Conservation (phyloP, 2,888 invertebrate genomes). For the Liposcelis brunnea region DNA sequence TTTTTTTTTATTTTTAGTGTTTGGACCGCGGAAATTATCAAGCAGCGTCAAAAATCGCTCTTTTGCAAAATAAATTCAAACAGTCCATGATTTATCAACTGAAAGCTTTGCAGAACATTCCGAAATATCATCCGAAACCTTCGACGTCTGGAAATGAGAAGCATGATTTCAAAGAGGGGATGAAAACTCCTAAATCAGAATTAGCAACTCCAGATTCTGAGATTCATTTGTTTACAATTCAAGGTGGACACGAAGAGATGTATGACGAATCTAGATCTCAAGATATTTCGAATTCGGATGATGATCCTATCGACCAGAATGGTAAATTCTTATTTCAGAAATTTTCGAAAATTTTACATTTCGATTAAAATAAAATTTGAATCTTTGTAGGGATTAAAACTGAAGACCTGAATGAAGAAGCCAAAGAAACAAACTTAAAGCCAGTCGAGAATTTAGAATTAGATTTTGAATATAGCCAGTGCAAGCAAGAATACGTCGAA, state of each 20-base stretch:
- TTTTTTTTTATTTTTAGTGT: conserved; percentile 22
- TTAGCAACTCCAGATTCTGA: conserved; percentile 17
- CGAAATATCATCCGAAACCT: conserved; percentile 4
- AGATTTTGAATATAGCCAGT: no score
- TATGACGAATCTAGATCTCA: conserved; percentile 17
- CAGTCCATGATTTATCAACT: conserved; percentile 27
- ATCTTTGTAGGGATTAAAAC: no score
- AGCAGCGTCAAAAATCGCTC: conserved; percentile 29
- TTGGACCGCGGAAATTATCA: conserved; percentile 28
- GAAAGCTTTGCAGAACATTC: conserved; percentile 21
- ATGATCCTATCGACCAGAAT: conserved; percentile 9
- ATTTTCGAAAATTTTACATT: no score
- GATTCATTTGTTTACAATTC: conserved; percentile 26
- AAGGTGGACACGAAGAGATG: conserved; percentile 28
- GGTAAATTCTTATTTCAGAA: no score
- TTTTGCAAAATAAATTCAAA: conserved; percentile 27
- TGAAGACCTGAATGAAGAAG: no score
- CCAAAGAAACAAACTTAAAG: no score
- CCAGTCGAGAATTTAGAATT: no score
- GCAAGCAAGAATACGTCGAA: no score
- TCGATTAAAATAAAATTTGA: no score
- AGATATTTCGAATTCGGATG: conserved; percentile 10
- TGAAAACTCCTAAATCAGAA: background rate
- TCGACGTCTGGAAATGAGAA: background rate
- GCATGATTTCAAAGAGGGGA: conserved; percentile 8